Percentiles rank a stretch among this genome's conserved stretches.
phyloP scores from a whole-genome alignment of 2,113 vertebrate genomes.

The Actenoides hombroni region DNA sequence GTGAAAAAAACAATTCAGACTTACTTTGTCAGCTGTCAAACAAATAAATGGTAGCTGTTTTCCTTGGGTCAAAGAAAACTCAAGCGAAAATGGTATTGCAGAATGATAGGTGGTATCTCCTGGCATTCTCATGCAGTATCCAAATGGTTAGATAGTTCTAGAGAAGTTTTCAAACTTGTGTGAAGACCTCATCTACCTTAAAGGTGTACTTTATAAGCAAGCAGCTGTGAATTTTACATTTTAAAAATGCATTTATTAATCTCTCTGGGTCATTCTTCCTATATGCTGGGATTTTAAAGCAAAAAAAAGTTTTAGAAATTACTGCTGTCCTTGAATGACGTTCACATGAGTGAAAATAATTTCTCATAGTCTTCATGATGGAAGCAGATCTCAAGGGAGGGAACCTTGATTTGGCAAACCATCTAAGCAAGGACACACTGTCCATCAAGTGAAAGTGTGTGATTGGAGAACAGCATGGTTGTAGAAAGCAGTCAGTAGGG shows the following conservation, averaged over 20 bases:
- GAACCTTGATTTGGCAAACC: not conserved
- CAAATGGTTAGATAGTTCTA: not conserved
- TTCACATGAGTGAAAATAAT: not conserved
- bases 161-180: not conserved
- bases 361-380: not conserved
- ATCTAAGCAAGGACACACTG: not conserved
- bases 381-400: not conserved
- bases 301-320: not conserved
- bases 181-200: not conserved
- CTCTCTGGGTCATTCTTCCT: not conserved
- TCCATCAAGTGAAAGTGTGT: accelerated
- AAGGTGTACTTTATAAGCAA: not conserved
- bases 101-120: not conserved
- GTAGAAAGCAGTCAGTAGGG: not conserved
- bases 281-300: not conserved
- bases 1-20: not conserved
- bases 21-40: not conserved
- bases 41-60: not conserved
- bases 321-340: not conserved
- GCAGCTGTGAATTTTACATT: accelerated
- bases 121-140: not conserved
- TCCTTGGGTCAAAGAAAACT: not conserved
- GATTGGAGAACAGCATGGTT: not conserved
- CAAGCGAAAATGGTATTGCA: not conserved
- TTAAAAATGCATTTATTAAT: not conserved